Conservation (phyloP, 2,888 invertebrate species). For the Orthosia gracilis region DNA sequence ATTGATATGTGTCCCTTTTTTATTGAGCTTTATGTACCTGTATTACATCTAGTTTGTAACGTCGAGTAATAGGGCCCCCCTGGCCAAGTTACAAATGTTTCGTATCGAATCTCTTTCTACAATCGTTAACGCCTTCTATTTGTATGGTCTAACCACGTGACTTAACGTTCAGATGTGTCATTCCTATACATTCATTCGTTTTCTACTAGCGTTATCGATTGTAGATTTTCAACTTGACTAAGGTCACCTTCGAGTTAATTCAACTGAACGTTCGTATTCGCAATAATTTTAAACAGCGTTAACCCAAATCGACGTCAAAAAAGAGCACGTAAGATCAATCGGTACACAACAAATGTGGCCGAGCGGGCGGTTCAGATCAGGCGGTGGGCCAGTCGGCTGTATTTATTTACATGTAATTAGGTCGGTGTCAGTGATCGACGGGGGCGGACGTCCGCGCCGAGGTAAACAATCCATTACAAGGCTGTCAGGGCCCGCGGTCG, state of each 20-base stretch:
- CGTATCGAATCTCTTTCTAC: too few relatives aligned
- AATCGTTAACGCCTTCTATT: too few relatives aligned
- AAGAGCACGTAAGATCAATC: conserved; percentile 66
- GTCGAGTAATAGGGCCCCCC: background rate
- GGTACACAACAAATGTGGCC: conserved; percentile 63
- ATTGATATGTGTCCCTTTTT: background rate
- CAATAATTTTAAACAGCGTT: conserved; percentile 28
- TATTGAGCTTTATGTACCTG: too few relatives aligned
- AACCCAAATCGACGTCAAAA: conserved; percentile 55
- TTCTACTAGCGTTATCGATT: too few relatives aligned
- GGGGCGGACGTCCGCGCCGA: conserved; percentile 82
- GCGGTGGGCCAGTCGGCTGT: conserved; percentile 70
- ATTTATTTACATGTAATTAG: conserved; percentile 90
- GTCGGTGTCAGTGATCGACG: conserved; percentile 87
- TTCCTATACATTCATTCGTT: too few relatives aligned
- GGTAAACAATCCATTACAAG: conserved; percentile 87
- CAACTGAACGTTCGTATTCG: conserved; percentile 22
- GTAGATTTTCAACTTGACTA: too few relatives aligned
- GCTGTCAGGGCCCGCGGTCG: conserved; percentile 78
- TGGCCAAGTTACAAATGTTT: too few relatives aligned
- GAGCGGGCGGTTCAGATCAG: conserved; percentile 68
- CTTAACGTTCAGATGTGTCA: too few relatives aligned
- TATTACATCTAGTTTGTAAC: background rate
- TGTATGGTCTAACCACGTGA: too few relatives aligned
- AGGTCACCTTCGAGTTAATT: conserved; percentile 15